Percentiles rank a stretch among this genome's conserved stretches.
Evolutionary conservation across 2,113 vertebrate species (phyloP).

Genomic region (Heterotilapia buettikoferi): DNA sequence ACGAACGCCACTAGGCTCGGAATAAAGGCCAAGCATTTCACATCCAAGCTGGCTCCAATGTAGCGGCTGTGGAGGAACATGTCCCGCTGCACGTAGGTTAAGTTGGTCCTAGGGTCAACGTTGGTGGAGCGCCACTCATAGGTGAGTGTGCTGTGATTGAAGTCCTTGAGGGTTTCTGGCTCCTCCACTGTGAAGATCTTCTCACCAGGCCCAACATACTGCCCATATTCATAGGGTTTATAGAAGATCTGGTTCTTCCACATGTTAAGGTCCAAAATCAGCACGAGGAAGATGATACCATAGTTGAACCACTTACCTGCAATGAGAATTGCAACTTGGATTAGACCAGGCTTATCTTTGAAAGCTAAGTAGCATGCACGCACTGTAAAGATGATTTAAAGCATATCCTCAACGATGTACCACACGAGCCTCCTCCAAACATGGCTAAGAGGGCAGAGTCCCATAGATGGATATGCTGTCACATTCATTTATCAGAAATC

Average conservation of each 20-base stretch:
- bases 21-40: conserved; percentile 95
- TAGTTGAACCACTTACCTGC: conserved; percentile 99
- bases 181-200: conserved; percentile 96
- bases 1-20: conserved; percentile 90
- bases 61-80: conserved; percentile 95
- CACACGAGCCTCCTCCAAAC: neutral
- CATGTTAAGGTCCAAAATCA: conserved; percentile 98
- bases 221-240: conserved; percentile 93
- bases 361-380: neutral
- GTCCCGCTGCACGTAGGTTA: conserved; percentile 81
- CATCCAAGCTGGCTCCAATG: conserved; percentile 82
- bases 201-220: conserved; percentile 92
- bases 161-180: conserved; percentile 81
- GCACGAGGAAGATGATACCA: conserved; percentile 95
- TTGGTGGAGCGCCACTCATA: conserved; percentile 89
- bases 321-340: neutral
- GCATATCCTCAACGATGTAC: neutral
- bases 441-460: neutral
- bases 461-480: neutral
- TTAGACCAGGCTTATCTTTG: neutral
- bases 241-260: conserved; percentile 99
- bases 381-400: neutral
- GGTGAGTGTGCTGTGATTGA: conserved; percentile 90
- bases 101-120: conserved; percentile 81
- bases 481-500: conserved; percentile 13